Percentiles rank a stretch among this genome's conserved stretches.
phyloP scores from a whole-genome alignment of 2,113 vertebrate species.

The Laticauda colubrina region DNA sequence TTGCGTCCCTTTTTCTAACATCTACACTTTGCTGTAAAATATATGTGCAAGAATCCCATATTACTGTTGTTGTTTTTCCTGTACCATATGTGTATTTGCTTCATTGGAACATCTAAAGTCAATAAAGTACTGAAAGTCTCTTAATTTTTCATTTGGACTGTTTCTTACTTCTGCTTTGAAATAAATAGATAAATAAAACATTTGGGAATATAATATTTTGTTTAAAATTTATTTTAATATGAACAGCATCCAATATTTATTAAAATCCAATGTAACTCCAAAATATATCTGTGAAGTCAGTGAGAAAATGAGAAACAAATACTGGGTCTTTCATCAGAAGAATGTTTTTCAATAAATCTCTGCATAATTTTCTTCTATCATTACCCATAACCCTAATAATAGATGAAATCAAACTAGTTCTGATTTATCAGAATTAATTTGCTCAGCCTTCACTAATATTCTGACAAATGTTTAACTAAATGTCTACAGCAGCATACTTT shows the following conservation, averaged over 20 bases:
- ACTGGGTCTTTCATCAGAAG: not conserved
- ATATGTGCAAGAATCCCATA: slow-evolving; percentile 52
- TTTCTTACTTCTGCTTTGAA: not conserved
- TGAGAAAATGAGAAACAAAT: not conserved
- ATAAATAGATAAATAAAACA: not conserved
- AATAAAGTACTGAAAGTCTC: slow-evolving; percentile 65
- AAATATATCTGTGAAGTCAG: not conserved
- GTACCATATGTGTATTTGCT: slow-evolving; percentile 67
- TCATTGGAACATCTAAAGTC: slow-evolving; percentile 64
- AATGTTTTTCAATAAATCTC: not conserved
- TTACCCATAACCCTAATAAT: not conserved
- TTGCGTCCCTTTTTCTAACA: slow-evolving; percentile 38
- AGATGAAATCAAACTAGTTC: not conserved
- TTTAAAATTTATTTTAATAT: not conserved
- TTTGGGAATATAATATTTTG: not conserved
- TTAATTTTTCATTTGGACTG: slow-evolving; percentile 1
- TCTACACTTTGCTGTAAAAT: slow-evolving; percentile 53
- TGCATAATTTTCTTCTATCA: not conserved
- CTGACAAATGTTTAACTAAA: not conserved
- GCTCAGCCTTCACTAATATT: not conserved
- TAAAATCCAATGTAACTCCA: not conserved
- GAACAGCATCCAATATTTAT: not conserved
- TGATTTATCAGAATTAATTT: not conserved
- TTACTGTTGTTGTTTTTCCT: slow-evolving; percentile 58
- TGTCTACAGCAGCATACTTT: not conserved